Conservation (phyloP, 1,140 invertebrate genomes). For the Cheumatopsyche charites region DNA sequence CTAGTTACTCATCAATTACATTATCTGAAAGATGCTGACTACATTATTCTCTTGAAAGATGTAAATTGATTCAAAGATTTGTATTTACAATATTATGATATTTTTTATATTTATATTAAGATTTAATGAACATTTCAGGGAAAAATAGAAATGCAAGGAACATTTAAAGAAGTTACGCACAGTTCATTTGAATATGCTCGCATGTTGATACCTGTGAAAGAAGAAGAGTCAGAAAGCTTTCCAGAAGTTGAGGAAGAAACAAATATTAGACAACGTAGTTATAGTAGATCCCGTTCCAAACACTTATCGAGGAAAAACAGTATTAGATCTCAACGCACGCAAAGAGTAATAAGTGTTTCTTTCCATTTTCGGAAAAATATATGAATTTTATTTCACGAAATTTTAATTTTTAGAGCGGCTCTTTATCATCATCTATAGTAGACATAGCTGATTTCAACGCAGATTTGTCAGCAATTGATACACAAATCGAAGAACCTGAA, state of each 20-base stretch:
- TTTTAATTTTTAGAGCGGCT: conserved; percentile 42
- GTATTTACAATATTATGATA: neutral
- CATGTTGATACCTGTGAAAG: conserved; percentile 47
- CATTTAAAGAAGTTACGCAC: conserved; percentile 66
- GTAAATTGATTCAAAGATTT: conserved; percentile 51
- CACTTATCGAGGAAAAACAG: conserved; percentile 15
- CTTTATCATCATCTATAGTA: conserved; percentile 40
- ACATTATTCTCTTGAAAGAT: conserved; percentile 69
- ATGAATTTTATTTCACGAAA: no score
- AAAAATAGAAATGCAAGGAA: conserved; percentile 66
- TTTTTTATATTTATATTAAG: neutral
- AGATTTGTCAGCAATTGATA: neutral
- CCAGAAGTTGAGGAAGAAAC: neutral
- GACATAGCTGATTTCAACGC: conserved; percentile 30
- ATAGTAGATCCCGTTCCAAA: neutral
- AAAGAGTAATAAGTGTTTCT: conserved; percentile 21
- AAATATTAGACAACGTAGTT: neutral
- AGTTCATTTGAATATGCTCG: conserved; percentile 66
- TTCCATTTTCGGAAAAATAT: no score
- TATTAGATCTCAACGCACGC: conserved; percentile 12
- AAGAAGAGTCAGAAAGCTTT: neutral
- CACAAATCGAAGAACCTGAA: conserved; percentile 6
- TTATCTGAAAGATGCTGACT: conserved; percentile 69
- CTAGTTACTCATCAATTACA: conserved; percentile 80
- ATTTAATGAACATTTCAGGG: conserved; percentile 60